Percentiles rank a stretch among this genome's conserved stretches.
phyloP scores from a whole-genome alignment of 30 jellyfish, hydroid and myxozoan genomes.

The Chrysaora quinquecirrha region DNA sequence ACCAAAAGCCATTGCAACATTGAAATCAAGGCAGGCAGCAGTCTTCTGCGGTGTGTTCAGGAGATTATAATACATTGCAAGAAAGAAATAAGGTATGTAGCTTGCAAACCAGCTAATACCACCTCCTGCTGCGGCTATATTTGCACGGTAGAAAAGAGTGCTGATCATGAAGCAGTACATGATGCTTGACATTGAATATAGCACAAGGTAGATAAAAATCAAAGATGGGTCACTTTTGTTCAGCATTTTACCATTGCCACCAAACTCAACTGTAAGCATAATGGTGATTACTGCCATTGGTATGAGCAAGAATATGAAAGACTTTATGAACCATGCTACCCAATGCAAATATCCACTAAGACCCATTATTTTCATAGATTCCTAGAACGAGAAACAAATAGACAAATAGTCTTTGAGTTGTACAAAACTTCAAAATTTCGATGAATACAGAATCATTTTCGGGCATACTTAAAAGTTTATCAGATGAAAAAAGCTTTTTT shows the following conservation, averaged over 20 bases:
- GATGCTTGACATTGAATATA: conserved; percentile 80
- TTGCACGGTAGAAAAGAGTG: conserved; percentile 89
- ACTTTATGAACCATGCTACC: conserved; percentile 94
- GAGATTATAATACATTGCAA: conserved; percentile 66
- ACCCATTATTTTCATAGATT: conserved; percentile 99
- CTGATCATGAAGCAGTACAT: conserved; percentile 86
- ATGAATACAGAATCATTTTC: too few relatives aligned
- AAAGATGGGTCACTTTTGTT: conserved; percentile 77
- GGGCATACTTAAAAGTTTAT: too few relatives aligned
- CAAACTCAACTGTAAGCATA: conserved; percentile 78
- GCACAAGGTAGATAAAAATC: conserved; percentile 73
- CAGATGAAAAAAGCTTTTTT: too few relatives aligned
- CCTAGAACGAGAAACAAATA: conserved; percentile 39
- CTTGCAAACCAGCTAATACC: conserved; percentile 93
- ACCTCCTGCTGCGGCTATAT: conserved; percentile 98
- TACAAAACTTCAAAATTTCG: too few relatives aligned
- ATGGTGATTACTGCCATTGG: conserved; percentile 84
- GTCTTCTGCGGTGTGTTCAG: conserved; percentile 68
- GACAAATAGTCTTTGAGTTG: too few relatives aligned
- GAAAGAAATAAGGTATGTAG: conserved; percentile 86
- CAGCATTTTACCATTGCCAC: conserved; percentile 89
- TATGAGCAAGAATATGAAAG: conserved; percentile 77
- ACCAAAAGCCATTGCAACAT: conserved; percentile 96
- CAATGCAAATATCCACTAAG: conserved; percentile 90
- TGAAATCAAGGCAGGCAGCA: conserved; percentile 86